Evolutionary conservation across 1,140 invertebrate genomes (phyloP).

Genomic region (Camponotus vicinus): DNA sequence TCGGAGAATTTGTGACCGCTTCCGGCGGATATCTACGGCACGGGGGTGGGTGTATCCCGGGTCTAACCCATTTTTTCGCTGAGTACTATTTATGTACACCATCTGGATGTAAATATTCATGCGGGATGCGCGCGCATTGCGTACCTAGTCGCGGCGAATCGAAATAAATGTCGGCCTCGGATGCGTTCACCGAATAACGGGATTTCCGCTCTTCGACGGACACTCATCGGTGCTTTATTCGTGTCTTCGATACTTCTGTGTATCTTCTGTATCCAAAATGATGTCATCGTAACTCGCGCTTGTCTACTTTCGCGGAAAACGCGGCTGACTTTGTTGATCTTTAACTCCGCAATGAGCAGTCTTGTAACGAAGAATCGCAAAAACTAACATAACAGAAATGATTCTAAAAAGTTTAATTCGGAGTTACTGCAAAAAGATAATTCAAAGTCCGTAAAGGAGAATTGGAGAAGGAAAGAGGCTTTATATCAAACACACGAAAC

Average conservation of each 20-base stretch:
- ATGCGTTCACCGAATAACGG: no score
- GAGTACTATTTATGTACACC: conserved; percentile 68
- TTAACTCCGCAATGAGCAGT: not conserved
- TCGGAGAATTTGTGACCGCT: conserved; percentile 64
- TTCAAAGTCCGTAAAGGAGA: not conserved
- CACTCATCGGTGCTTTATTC: conserved; percentile 18
- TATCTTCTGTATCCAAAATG: not conserved
- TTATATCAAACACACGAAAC: not conserved
- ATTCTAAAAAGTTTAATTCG: conserved; percentile 15
- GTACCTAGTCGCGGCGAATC: conserved; percentile 64
- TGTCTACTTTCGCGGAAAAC: not conserved
- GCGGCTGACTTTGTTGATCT: not conserved
- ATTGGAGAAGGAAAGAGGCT: not conserved
- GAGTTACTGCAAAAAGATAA: not conserved
- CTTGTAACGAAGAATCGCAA: conserved; percentile 19
- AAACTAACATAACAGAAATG: conserved; percentile 14
- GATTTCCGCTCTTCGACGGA: conserved; percentile 13
- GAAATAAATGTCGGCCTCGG: conserved; percentile 67
- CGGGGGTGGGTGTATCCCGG: conserved; percentile 21
- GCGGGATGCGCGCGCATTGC: conserved; percentile 41
- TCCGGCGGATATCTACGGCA: conserved; percentile 58
- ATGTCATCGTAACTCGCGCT: conserved; percentile 18
- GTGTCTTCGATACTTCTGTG: conserved; percentile 6
- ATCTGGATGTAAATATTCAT: conserved; percentile 74
- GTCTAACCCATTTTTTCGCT: conserved; percentile 69